A percentile compares a stretch with the other conserved stretches of the same genome.
phyloP scores from a whole-genome alignment of 2,113 vertebrate genomes.

The Eonycteris spelaea region DNA sequence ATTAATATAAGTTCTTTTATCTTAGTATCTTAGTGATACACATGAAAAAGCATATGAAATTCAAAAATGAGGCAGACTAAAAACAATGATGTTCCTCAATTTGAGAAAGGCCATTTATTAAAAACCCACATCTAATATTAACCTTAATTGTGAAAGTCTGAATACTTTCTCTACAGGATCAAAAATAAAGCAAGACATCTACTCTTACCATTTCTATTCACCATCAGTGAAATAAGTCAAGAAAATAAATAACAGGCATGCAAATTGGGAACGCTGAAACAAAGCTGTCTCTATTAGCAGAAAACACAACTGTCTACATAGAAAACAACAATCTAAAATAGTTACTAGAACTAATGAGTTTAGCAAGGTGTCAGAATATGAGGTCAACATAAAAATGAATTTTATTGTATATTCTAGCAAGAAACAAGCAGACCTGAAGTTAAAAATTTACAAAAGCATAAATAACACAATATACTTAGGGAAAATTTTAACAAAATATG shows the following conservation, averaged over 20 bases:
- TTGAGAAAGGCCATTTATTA: not conserved
- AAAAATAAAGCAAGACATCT: not conserved
- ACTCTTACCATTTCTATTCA: not conserved
- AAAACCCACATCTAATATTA: not conserved
- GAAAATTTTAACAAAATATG: not conserved
- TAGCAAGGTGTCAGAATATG: not conserved
- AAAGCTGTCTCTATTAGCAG: not conserved
- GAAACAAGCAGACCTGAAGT: not conserved
- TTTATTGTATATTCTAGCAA: not conserved
- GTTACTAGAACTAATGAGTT: not conserved
- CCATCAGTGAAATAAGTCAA: not conserved
- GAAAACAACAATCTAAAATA: not conserved
- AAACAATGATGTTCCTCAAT: not conserved
- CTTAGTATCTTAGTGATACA: not conserved
- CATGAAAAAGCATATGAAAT: not conserved
- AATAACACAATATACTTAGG: not conserved
- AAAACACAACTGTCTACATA: not conserved
- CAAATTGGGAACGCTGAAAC: not conserved
- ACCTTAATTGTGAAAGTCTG: not conserved
- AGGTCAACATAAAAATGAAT: not conserved
- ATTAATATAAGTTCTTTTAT: not conserved
- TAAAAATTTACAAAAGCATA: conserved; percentile 17
- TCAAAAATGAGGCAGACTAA: not conserved
- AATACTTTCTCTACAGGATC: not conserved
- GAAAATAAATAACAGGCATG: not conserved